Base-by-base conservation (phyloP, 2,888 invertebrate species). In the Phalangium opilio region DNA sequence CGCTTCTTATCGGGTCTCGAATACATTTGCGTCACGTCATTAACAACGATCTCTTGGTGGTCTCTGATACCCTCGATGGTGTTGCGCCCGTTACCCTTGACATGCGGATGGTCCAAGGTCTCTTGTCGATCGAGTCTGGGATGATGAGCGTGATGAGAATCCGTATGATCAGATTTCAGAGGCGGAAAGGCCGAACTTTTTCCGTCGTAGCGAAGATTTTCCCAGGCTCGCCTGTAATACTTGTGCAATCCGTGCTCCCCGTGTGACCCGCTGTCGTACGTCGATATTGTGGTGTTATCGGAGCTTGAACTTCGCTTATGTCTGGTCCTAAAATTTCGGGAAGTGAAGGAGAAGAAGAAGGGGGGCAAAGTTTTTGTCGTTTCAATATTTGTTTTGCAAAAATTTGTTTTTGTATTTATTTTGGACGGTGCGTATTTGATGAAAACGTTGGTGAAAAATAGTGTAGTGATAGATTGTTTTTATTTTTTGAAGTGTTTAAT, bases 201-300 rank as follows among this genome's bases (percentile, higher is more conserved):
- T 18, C 50, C 49, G 41, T 50, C 51, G 34, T 49, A 55, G 12
- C 52, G 49, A 10, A 90, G 73, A 64, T 87, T 86, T 64, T 89
- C 87, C 90, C 90, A 90, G 2, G 89, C 89, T 65, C 86, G 83
- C 21, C 85, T 76, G 68, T 89, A 89, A 68, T 84, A 87, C 50
- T 85, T 75, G 65, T 85, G 87, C 52, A 90, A 72, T 32, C 83
- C 83, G 60, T 57, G 55, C 34, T 56, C 57, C 27, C 55, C 55
- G 38, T 49, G 53, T n/a, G 48, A 48, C 21, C 49, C 48, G 38
- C 47, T 83, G 50, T 57, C 86, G 64, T 85, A 81, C 15, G 87
- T 86, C 44, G 84, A 86, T 50, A 86, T 85, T 32, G 87, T 87
- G 68, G 85, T 84, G 70, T 85, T 85, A 67, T 87, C 87, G 33